Conservation (phyloP, 2,888 invertebrate genomes). For the Polyploca ridens region DNA sequence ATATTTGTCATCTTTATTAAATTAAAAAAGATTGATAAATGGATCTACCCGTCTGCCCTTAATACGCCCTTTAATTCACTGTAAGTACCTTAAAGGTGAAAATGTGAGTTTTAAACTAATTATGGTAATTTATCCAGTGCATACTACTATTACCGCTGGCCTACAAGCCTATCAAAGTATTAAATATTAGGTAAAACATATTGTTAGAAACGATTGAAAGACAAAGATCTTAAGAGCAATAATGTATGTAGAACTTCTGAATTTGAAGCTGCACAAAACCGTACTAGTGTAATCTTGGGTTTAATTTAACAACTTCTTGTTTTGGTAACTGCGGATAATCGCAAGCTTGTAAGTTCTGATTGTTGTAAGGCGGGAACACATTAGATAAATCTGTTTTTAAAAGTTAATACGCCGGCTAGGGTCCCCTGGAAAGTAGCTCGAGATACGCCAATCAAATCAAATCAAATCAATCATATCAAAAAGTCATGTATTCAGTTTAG, state of each 20-base stretch:
- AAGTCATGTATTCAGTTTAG: no score
- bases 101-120: not conserved
- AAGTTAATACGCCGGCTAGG: no score
- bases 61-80: not conserved
- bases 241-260: slow-evolving; percentile 1
- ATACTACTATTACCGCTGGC: no score
- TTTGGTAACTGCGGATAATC: slow-evolving; percentile 36
- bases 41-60: not conserved
- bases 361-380: slow-evolving; percentile 17
- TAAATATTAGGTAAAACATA: no score
- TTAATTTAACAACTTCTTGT: slow-evolving; percentile 44
- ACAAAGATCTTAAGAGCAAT: not conserved
- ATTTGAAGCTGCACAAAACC: slow-evolving; percentile 12
- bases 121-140: not conserved
- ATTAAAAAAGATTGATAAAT: slow-evolving; percentile 3
- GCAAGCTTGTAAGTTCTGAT: slow-evolving; percentile 20
- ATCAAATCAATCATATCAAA: no score
- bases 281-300: slow-evolving; percentile 34
- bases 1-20: slow-evolving; percentile 7
- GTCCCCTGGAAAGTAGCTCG: no score
- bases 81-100: not conserved
- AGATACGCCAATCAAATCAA: no score
- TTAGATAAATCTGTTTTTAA: slow-evolving; percentile 15
- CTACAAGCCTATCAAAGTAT: no score
- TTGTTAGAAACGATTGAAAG: not conserved